Evolutionary conservation across 2,797 vertebrate genomes (phyloP).

Genomic region (Sebastes goodei): DNA sequence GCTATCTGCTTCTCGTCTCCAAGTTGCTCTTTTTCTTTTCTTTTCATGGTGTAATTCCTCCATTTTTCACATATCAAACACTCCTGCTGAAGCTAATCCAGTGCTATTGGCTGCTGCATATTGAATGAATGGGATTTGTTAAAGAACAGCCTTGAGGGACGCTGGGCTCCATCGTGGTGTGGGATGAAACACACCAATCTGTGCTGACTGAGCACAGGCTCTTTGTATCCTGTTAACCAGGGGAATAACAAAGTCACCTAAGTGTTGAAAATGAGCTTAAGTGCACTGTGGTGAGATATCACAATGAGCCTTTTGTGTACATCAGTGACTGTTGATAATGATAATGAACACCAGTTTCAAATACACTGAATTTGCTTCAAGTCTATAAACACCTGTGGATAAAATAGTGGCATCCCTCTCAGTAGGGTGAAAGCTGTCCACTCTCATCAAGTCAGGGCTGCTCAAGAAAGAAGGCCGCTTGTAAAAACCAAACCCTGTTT

Average conservation of each 20-base stretch:
- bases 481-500: neutral
- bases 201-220: constrained; percentile 50
- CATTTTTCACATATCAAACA: constrained; percentile 63
- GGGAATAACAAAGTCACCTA: constrained; percentile 40
- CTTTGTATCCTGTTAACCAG: constrained; percentile 49
- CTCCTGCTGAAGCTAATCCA: constrained; percentile 63
- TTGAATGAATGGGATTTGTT: constrained; percentile 74
- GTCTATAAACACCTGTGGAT: neutral
- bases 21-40: constrained; percentile 27
- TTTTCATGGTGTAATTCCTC: constrained; percentile 55
- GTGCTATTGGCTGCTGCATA: constrained; percentile 62
- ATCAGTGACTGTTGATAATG: constrained; percentile 18
- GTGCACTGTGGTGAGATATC: constrained; percentile 21
- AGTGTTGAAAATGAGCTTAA: constrained; percentile 64
- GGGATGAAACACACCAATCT: constrained; percentile 48
- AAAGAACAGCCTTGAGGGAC: constrained; percentile 65
- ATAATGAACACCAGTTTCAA: neutral
- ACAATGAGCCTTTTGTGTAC: constrained; percentile 11
- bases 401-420: neutral
- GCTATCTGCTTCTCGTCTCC: constrained; percentile 11
- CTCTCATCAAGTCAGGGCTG: neutral
- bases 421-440: neutral
- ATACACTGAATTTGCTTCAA: neutral
- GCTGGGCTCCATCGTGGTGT: constrained; percentile 40
- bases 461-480: neutral